Conservation (phyloP, 1,140 invertebrate genomes). For the Hylaeus anthracinus region DNA sequence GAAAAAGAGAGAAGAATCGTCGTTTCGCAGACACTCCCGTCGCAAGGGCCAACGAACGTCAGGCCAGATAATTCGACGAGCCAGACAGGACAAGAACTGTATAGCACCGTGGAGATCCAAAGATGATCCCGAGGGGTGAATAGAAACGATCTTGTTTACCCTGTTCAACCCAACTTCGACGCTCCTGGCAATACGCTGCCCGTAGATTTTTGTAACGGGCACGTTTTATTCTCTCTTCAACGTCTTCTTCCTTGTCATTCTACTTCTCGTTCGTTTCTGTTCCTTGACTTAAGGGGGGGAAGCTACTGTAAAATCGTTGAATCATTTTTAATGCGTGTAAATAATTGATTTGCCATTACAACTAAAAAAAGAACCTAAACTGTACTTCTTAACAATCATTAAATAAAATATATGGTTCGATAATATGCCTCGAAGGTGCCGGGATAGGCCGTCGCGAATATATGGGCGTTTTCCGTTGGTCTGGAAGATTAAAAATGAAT, state of each 20-base stretch:
- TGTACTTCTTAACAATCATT: too few species aligned
- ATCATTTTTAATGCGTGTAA: too few species aligned
- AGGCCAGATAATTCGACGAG: conserved; percentile 47
- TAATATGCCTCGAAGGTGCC: too few species aligned
- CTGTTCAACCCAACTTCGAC: conserved; percentile 8
- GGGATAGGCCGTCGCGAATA: too few species aligned
- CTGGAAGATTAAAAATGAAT: too few species aligned
- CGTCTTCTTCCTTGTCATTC: conserved; percentile 29
- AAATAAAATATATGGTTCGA: too few species aligned
- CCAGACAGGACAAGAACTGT: conserved; percentile 39
- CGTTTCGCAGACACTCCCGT: background rate
- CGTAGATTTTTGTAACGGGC: conserved; percentile 51
- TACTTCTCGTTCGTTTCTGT: background rate
- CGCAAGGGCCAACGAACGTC: background rate
- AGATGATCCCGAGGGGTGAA: conserved; percentile 73
- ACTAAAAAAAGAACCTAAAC: too few species aligned
- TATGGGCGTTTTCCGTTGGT: too few species aligned
- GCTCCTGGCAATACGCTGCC: conserved; percentile 47
- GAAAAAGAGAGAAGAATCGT: background rate
- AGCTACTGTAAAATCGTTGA: too few species aligned
- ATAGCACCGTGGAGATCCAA: conserved; percentile 48
- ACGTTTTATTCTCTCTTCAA: conserved; percentile 2
- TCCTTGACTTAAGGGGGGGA: too few species aligned
- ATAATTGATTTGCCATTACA: too few species aligned
- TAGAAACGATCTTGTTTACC: conserved; percentile 74